Evolutionary conservation across 2,888 invertebrate species (phyloP), one percentile per base, ranked within the genome.

Genomic region (Lithophane semibrunnea): DNA sequence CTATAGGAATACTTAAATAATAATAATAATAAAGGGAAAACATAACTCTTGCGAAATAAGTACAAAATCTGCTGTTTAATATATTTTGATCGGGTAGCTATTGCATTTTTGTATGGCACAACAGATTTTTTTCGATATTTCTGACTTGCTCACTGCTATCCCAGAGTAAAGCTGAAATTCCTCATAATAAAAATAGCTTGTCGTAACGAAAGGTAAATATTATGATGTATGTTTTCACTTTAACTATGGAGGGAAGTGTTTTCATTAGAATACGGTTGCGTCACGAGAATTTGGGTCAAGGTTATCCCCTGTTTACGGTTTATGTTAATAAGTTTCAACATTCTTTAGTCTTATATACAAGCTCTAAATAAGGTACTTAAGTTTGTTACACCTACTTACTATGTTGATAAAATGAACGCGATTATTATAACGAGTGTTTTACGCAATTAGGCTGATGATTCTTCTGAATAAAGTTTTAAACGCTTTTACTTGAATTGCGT

Each of bases 161-260:
- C 9, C 16, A 54, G 52, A n/a, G 16, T 56, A 9, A 61, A 21
- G n/a, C 8, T 16, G 8, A 21, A 68, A 54, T 69, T 9, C 49
- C 4, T 24, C 16, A 24, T n/a, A 54, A 21, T 29, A 12, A 16
- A 44, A 75, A 47, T 16, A 42, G 21, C 13, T n/a, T 47, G 21
- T n/a, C 44, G 8, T 61, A 68, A 49, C 44, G 56, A 52, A 75
- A 75, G 49, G 16, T 79, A 71, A 86, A 73, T 79, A 56, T 71
- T 71, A 65, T 60, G 49, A 71, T 16, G 65, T 54, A 76, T 75
- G 71, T 84, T 74, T 73, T 64, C 21, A 37, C 65, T 42, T 72
- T 84, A 87, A 87, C 73, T 88, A 82, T 65, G 77, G 69, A n/a
- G 61, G 73, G 69, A 86, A 88, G 84, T 85, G 84, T 81, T 86